Base-by-base conservation (phyloP, 2,888 invertebrate genomes). In the Macrostomum cliftonense region DNA sequence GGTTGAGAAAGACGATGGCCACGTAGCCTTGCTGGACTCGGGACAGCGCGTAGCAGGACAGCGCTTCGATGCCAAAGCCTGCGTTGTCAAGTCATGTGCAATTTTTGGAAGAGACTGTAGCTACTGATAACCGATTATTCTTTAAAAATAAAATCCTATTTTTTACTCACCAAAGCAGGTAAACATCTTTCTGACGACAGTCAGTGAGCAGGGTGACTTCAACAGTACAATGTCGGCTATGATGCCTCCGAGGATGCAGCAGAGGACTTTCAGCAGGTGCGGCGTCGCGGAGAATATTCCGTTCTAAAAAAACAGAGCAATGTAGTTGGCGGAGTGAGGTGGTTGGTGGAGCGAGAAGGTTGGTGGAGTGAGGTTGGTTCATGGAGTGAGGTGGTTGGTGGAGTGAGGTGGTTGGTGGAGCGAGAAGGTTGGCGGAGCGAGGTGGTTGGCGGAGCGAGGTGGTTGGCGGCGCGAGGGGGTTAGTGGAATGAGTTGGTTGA, bases 261-360 rank as follows among this genome's bases (percentile, higher is more conserved):
- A 45, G 1, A 61, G 12, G 1, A 63, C 61, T 56, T 62, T 63
- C 14, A 61, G 45, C 21, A 64, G 56, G 52, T 65, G 65, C 4
- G 68, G 68, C 36, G 67, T 49, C 1, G 65, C 57, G 1, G 65
- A 62, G 43, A 58, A 60, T 1, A 60, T 17, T 1, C 68, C 68
- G 45, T 63, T 66, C 66, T 67, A 57, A 42, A 53, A 52, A 9
- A 16, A 53, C 12, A 38, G 13, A 43, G 20, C 5, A 16, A 49
- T 19, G 1, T 43, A 2, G 47, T 16, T 11, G 20, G n/a, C 28
- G 28, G 28, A 28, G 28, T 28, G 28, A 9, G 5, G 28, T 28
- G 28, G 28, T 28, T 28, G 28, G 28, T 9, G 9, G 28, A 28
- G 28, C 4, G 28, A 9, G 28, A 9, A 7, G 28, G 28, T 28